Conservation (phyloP, 2,797 vertebrate species). For the Eurystomus glaucurus region DNA sequence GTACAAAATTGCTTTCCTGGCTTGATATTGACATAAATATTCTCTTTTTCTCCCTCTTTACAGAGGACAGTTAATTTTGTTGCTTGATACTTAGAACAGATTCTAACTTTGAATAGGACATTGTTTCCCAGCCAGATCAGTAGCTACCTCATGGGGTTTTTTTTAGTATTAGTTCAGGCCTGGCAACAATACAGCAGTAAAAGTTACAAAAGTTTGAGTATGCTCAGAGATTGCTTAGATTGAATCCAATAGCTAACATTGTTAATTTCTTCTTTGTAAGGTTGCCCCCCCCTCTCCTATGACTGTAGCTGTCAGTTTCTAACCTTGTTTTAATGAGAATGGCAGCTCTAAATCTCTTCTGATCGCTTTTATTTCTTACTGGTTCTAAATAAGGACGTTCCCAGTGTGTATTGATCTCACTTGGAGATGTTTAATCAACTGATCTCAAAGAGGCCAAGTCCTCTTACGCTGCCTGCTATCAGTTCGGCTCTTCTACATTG, state of each 20-base stretch:
- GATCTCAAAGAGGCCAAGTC: constrained; percentile 28
- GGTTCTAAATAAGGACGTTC: constrained; percentile 53
- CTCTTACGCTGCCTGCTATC: constrained; percentile 14
- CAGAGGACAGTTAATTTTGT: constrained; percentile 48
- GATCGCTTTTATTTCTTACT: constrained; percentile 61
- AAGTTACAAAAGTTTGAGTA: not conserved
- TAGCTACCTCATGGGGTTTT: constrained; percentile 55
- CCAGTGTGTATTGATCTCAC: constrained; percentile 47
- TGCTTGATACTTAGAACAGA: constrained; percentile 82
- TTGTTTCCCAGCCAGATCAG: constrained; percentile 81
- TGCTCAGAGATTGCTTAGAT: not conserved
- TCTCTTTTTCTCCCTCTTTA: not conserved
- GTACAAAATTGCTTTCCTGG: constrained; percentile 70
- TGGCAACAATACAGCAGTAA: constrained; percentile 14
- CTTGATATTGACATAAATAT: constrained; percentile 17
- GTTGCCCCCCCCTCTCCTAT: not conserved
- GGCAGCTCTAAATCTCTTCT: constrained; percentile 62
- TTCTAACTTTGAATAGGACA: constrained; percentile 78
- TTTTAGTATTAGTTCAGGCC: constrained; percentile 29
- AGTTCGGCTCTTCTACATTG: not conserved
- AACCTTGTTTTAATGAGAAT: constrained; percentile 66
- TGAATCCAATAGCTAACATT: not conserved
- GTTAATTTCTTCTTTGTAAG: constrained; percentile 22
- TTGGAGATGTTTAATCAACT: constrained; percentile 65
- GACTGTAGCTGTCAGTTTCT: constrained; percentile 13